Evolutionary conservation across 1,140 invertebrate species (phyloP).

Genomic region (Elysia chlorotica): DNA sequence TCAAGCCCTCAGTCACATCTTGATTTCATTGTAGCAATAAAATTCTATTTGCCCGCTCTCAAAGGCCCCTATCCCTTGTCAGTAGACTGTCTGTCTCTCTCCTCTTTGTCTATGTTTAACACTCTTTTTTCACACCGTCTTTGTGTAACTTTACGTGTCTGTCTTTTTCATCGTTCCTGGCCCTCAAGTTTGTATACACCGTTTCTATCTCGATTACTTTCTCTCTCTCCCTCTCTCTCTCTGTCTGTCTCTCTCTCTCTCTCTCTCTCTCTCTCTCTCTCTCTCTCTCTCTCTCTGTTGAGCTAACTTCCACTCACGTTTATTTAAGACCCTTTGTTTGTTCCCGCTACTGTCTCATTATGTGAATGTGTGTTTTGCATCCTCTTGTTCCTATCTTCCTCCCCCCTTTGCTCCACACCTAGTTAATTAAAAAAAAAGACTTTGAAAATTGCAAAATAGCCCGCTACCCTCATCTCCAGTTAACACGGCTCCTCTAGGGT

Average conservation of each 20-base stretch:
- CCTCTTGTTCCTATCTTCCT: not conserved
- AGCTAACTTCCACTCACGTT: not conserved
- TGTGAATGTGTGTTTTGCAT: not conserved
- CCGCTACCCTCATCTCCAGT: too few relatives aligned
- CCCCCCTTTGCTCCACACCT: too few relatives aligned
- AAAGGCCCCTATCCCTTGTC: too few relatives aligned
- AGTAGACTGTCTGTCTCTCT: too few relatives aligned
- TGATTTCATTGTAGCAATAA: too few relatives aligned
- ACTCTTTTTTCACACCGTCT: not conserved
- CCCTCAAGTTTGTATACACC: not conserved
- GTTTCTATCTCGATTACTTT: not conserved
- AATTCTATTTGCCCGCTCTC: too few relatives aligned
- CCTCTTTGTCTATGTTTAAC: not conserved
- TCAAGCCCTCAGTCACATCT: too few relatives aligned
- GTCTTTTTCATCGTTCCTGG: not conserved
- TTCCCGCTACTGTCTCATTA: not conserved
- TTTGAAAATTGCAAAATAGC: too few relatives aligned
- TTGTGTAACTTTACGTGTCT: not conserved
- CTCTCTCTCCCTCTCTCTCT: slow-evolving; percentile 13
- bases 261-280: slow-evolving; percentile 9
- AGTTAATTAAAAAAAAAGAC: too few relatives aligned
- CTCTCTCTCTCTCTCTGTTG: too few relatives aligned
- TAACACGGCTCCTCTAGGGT: too few relatives aligned
- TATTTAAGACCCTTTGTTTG: not conserved
- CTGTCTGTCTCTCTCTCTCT: slow-evolving; percentile 13